Evolutionary conservation across 2,888 invertebrate genomes (phyloP).

Genomic region (Tetragonula carbonaria): DNA sequence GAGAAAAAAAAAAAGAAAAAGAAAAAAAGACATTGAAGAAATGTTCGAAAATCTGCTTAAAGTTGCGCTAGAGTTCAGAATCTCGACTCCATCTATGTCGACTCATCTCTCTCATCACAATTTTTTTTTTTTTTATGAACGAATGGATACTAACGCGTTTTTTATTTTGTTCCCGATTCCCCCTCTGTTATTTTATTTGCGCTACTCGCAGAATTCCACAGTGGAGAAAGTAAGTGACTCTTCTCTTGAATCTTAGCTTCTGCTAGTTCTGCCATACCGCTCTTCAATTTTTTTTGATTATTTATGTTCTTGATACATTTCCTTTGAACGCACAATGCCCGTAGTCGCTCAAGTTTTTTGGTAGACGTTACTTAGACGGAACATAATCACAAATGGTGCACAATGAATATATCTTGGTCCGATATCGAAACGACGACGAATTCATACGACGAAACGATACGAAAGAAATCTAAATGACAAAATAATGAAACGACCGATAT

Average conservation of each 20-base stretch:
- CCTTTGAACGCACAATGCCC: constrained; percentile 69
- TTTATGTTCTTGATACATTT: constrained; percentile 59
- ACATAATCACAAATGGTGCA: constrained; percentile 23
- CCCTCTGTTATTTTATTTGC: constrained; percentile 84
- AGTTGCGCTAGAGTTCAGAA: constrained; percentile 65
- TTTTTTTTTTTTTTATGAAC: constrained; percentile 69
- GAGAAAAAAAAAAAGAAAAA: background rate
- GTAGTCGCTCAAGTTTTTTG: constrained; percentile 65
- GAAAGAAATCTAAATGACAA: no score
- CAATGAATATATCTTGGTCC: constrained; percentile 55
- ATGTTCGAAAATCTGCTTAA: constrained; percentile 73
- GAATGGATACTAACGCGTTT: constrained; percentile 82
- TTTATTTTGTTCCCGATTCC: constrained; percentile 84
- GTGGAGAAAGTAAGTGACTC: constrained; percentile 96
- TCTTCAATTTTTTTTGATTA: constrained; percentile 61
- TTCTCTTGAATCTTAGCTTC: constrained; percentile 79
- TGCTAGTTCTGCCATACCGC: constrained; percentile 70
- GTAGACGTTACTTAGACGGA: constrained; percentile 12
- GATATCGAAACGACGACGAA: background rate
- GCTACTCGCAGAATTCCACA: constrained; percentile 92
- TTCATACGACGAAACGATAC: background rate
- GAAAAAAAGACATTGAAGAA: background rate
- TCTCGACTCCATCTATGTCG: constrained; percentile 70
- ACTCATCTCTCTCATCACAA: constrained; percentile 73
- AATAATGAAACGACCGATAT: background rate